Evolutionary conservation across 2,888 invertebrate genomes (phyloP).

Genomic region (Pantelozetes paolii): DNA sequence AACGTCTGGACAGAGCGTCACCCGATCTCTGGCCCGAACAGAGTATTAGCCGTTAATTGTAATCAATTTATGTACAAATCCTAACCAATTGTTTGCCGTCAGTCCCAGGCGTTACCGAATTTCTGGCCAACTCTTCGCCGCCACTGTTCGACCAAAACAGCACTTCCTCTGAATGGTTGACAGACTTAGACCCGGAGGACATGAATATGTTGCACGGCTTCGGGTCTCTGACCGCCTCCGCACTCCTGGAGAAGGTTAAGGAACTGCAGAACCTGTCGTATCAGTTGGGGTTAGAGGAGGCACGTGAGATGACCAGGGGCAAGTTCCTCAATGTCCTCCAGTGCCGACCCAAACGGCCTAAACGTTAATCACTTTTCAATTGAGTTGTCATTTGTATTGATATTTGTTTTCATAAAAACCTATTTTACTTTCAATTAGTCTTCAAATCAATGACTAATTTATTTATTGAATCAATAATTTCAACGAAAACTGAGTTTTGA

Average conservation of each 20-base stretch:
- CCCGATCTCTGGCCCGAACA: slow-evolving; percentile 95
- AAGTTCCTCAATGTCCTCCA: slow-evolving; percentile 80
- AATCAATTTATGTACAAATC: no score
- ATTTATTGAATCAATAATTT: neutral
- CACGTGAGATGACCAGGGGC: slow-evolving; percentile 92
- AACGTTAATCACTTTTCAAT: neutral
- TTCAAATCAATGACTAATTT: no score
- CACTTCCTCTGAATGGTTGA: slow-evolving; percentile 51
- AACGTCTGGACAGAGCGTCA: slow-evolving; percentile 87
- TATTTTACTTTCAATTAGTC: no score
- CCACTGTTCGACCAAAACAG: slow-evolving; percentile 44
- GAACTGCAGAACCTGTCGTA: slow-evolving; percentile 90
- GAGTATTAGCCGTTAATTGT: slow-evolving; percentile 59
- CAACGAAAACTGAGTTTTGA: neutral
- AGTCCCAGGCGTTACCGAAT: slow-evolving; percentile 86
- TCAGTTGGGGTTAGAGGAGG: slow-evolving; percentile 66
- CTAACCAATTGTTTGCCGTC: slow-evolving; percentile 43
- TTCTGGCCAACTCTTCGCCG: slow-evolving; percentile 57
- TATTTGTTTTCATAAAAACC: no score
- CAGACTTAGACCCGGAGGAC: slow-evolving; percentile 54
- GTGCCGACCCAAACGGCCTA: slow-evolving; percentile 29
- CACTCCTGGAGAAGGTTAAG: slow-evolving; percentile 85
- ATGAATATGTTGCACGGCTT: slow-evolving; percentile 55
- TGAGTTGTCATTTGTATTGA: neutral
- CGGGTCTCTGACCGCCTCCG: slow-evolving; percentile 67